phyloP scores from a whole-genome alignment of 2,797 vertebrate species.

The Selene dorsalis region DNA sequence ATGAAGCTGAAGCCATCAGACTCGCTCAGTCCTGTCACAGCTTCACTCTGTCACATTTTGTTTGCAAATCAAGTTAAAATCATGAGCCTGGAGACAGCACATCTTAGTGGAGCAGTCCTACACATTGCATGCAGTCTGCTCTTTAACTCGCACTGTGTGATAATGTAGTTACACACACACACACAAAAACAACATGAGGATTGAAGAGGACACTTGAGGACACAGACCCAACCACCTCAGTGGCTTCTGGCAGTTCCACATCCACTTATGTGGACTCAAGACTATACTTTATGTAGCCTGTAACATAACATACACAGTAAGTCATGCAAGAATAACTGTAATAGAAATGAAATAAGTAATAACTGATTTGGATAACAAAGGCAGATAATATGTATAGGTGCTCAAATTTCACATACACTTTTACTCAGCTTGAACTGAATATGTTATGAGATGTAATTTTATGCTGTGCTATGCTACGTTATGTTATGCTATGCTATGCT shows the following conservation, averaged over 20 bases:
- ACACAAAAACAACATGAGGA: conserved; percentile 6
- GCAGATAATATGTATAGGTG: background rate
- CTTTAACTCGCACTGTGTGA: background rate
- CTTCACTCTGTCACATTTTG: background rate
- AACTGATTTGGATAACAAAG: background rate
- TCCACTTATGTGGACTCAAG: background rate
- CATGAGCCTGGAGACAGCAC: conserved; percentile 17
- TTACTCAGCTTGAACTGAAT: too few relatives aligned
- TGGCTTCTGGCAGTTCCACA: background rate
- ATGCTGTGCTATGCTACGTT: too few relatives aligned
- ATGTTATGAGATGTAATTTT: too few relatives aligned
- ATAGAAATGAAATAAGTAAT: too few relatives aligned
- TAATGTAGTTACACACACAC: conserved; percentile 12
- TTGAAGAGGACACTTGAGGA: conserved; percentile 18
- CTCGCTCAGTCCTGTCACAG: conserved; percentile 7
- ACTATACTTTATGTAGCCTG: too few relatives aligned
- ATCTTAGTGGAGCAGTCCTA: background rate
- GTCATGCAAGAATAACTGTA: background rate
- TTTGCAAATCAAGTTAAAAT: conserved; percentile 33
- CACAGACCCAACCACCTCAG: conserved; percentile 3
- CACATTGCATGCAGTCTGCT: conserved; percentile 18
- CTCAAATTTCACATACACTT: background rate
- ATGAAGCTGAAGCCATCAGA: background rate
- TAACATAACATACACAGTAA: too few relatives aligned
- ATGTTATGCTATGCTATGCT: too few relatives aligned